A percentile compares a stretch with the other conserved stretches of the same genome.
These are phyloP conservation scores for Onthophagus taurus DNA, from an alignment of 1,140 invertebrate species.

Conservation along the genomic window DNA sequence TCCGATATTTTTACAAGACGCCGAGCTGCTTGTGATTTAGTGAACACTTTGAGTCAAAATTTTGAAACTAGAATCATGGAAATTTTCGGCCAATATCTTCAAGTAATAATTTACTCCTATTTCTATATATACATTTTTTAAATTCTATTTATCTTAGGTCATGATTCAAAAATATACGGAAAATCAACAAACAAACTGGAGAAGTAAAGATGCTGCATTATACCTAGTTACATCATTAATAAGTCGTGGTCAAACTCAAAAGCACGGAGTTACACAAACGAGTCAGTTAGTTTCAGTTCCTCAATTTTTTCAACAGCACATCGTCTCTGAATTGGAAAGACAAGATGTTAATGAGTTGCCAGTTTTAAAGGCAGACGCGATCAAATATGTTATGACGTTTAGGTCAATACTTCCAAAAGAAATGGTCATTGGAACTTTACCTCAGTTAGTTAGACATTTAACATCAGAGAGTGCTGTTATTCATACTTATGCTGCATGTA, in stretches of 20 bases:
- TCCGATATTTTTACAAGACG: slow-evolving; percentile 95
- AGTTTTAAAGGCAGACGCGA: slow-evolving; percentile 88
- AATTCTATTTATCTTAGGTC: slow-evolving; percentile 43
- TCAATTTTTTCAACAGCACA: slow-evolving; percentile 78
- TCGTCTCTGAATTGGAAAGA: slow-evolving; percentile 74
- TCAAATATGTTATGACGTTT: slow-evolving; percentile 96
- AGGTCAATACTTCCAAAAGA: slow-evolving; percentile 77
- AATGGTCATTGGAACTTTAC: slow-evolving; percentile 61
- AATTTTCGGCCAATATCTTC: slow-evolving; percentile 85
- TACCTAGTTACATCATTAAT: slow-evolving; percentile 93
- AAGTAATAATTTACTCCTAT: slow-evolving; percentile 32
- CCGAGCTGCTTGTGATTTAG: slow-evolving; percentile 91
- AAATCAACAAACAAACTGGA: slow-evolving; percentile 74
- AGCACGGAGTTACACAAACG: slow-evolving; percentile 83
- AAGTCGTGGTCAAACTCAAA: slow-evolving; percentile 82
- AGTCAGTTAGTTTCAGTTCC: slow-evolving; percentile 81
- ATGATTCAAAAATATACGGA: slow-evolving; percentile 70
- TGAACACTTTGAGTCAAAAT: slow-evolving; percentile 76
- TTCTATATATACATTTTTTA: background rate
- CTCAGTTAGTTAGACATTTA: slow-evolving; percentile 65
- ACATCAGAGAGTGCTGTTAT: slow-evolving; percentile 73
- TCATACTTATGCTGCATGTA: slow-evolving; percentile 88
- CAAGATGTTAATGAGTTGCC: slow-evolving; percentile 73
- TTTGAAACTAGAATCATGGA: slow-evolving; percentile 89
- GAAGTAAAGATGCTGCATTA: slow-evolving; percentile 89